phyloP scores from a whole-genome alignment of 2,888 invertebrate genomes.

The Polietes domitor region DNA sequence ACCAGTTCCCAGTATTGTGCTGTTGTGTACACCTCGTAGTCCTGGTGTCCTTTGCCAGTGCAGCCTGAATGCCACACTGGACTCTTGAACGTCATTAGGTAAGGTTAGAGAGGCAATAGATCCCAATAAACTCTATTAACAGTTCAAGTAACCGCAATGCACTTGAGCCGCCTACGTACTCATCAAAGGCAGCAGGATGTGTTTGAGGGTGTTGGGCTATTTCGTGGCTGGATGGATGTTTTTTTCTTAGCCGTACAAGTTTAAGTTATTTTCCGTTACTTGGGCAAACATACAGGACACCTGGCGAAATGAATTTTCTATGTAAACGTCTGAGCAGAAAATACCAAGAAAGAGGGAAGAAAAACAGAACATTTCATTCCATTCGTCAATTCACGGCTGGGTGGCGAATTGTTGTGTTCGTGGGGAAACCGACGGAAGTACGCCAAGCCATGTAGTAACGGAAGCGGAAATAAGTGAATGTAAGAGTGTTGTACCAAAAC shows the following conservation, averaged over 20 bases:
- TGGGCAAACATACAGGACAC: background rate
- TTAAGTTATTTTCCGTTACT: slow-evolving; percentile 11
- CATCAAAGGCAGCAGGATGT: too few species aligned
- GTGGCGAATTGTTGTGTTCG: background rate
- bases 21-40: background rate
- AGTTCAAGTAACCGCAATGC: slow-evolving; percentile 46
- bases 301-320: background rate
- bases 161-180: slow-evolving; percentile 1
- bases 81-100: slow-evolving; percentile 11
- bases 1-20: too few species aligned
- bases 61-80: background rate
- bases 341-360: background rate
- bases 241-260: slow-evolving; percentile 2
- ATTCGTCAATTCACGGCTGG: background rate
- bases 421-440: slow-evolving; percentile 42
- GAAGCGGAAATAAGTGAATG: slow-evolving; percentile 59
- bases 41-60: background rate
- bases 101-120: slow-evolving; percentile 2
- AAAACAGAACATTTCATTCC: background rate
- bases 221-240: background rate
- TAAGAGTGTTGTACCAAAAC: slow-evolving; percentile 15
- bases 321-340: background rate
- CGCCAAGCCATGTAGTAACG: slow-evolving; percentile 53
- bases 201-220: background rate
- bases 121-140: slow-evolving; percentile 23